Evolutionary conservation across 2,113 vertebrate genomes (phyloP), one percentile per base, ranked within the genome.

Genomic region (Xenopus borealis): DNA sequence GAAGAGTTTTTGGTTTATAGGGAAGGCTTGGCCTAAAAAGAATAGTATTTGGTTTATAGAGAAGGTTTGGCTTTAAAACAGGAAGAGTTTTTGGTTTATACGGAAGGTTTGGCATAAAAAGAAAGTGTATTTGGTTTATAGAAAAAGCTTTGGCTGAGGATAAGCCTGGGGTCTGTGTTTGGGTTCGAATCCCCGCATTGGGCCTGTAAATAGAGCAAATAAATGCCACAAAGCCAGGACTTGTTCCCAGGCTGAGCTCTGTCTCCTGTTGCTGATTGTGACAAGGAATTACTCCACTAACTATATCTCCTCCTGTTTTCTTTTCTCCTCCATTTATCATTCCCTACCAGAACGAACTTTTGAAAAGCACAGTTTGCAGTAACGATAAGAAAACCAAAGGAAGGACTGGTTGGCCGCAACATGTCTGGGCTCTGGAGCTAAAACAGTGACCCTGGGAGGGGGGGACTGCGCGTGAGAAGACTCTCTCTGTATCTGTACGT

Each of bases 311-410:
- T 61, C 19, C 16, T 50, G 47, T 61, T 20, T 61, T 23, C 14
- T 61, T 14, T 52, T 78, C 53, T 80, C 10, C 71, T 80, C 44
- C 30, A 78, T 33, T 0, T 78, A 71, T 80, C 66, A 27, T 75
- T 57, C 76, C 78, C 83, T 78, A 83, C 81, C 91, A 96, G 95
- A 95, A 91, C 64, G 96, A 98, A 87, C 92, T 96, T 85, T 92
- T 96, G 80, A 98, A 98, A 91, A 96, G 78, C 90, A 88, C 94
- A 91, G 85, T 94, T 82, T 88, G 91, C 92, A 92, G 88, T 86
- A 94, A 89, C 72, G 96, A 99, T 86, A 98, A 97, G 94, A 99
- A 98, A 91, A 96, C 92, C 72, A 99, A 99, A 93, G 97, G 97
- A 50, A 91, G 97, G 85, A 98, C 96, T 76, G 97, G 97, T 83